Evolutionary conservation across 2,113 vertebrate genomes (phyloP).

Genomic region (Gorilla gorilla): DNA sequence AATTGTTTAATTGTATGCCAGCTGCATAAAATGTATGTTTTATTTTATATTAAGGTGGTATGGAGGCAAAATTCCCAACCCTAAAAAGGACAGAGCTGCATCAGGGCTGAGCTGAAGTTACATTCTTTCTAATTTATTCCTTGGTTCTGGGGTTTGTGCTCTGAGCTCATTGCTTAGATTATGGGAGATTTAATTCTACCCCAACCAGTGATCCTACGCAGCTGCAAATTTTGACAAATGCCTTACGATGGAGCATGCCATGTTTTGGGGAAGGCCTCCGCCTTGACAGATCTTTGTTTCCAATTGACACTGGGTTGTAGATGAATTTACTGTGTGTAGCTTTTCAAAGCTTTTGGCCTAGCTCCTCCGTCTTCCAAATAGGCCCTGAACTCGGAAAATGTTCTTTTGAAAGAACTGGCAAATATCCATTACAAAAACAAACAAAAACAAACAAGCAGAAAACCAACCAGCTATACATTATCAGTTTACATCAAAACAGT

Average conservation of each 20-base stretch:
- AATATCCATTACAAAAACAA: no score
- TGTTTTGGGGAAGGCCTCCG: fast-evolving
- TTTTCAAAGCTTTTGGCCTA: not conserved
- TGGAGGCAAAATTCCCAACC: not conserved
- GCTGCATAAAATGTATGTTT: not conserved
- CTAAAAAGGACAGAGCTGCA: not conserved
- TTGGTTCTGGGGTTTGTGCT: not conserved
- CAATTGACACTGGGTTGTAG: not conserved
- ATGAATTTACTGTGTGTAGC: not conserved
- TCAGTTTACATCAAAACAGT: not conserved
- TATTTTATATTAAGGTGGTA: not conserved
- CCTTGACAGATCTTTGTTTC: not conserved
- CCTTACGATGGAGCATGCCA: not conserved
- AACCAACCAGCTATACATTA: not conserved
- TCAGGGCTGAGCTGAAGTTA: not conserved
- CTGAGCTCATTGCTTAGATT: not conserved
- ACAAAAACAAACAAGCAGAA: no score
- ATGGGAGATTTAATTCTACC: not conserved
- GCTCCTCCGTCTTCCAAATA: not conserved
- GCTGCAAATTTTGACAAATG: not conserved
- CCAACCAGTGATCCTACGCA: not conserved
- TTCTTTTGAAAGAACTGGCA: not conserved
- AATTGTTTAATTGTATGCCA: not conserved
- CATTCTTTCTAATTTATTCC: not conserved
- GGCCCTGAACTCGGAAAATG: not conserved